Base-by-base conservation (phyloP, 2,888 invertebrate genomes). In the Lepeophtheirus nordmannii region DNA sequence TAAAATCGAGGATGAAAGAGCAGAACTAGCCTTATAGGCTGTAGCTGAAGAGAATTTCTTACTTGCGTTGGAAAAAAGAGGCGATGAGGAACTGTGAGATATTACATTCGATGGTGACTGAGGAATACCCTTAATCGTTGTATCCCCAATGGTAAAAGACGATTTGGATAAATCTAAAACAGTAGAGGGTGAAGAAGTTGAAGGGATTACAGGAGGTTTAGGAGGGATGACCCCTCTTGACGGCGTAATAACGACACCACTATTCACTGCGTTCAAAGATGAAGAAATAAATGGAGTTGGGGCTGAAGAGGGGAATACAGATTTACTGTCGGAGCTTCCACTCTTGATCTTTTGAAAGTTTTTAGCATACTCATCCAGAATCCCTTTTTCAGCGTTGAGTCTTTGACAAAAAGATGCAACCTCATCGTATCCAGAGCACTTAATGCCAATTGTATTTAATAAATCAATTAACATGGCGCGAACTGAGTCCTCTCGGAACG, bases 401-500 rank as follows among this genome's bases (percentile, higher is more conserved):
- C 17, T 46, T 46, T 46, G 53, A 8, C 53, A 46, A 8, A 46
- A 46, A 17, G 14, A n/a, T n/a, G 53, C 53, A 14, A 46, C 53
- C 8, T 46, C 53, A 46, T 46, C 53, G 17, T 46, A 46, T 14
- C n/a, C 53, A n/a, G 14, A n/a, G 17, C 53, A 46, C 17, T 46
- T 46, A 17, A 46, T 46, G n/a, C 53, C 53, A n/a, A 46, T 46
- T 14, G 17, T 17, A 17, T 46, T 46, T 14, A 46, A 17, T 14
- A 46, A 17, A 46, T 46, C 53, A 46, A 46, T 46, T 14, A 46
- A 17, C 53, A 46, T 46, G 53, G 53, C 14, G 53, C 53, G 53
- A 17, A 46, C 53, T n/a, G 53, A 46, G 53, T 46, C 53, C 53
- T 46, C 53, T 46, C 53, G 53, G 53, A 46, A 46, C 8, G 53